Conservation (phyloP, 1,140 invertebrate genomes). For the Heliconius congener region DNA sequence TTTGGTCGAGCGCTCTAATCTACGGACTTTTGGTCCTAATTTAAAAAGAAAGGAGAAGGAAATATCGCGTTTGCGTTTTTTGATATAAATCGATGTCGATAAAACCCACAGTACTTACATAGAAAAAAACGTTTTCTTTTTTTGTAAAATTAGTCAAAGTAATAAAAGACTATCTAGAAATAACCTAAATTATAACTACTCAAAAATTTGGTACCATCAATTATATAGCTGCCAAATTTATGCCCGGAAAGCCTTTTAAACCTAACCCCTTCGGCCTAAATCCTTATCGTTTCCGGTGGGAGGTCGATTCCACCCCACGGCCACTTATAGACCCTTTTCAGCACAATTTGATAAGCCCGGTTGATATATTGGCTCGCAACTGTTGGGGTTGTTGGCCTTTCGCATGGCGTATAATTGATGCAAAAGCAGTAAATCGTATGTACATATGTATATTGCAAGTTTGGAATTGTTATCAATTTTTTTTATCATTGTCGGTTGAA, state of each 20-base stretch:
- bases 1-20: no score
- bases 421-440: not conserved
- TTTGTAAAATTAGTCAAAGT: not conserved
- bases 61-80: no score
- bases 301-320: conserved; percentile 25
- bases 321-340: conserved; percentile 30
- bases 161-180: conserved; percentile 10
- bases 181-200: not conserved
- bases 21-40: no score
- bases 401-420: not conserved
- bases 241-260: conserved; percentile 22
- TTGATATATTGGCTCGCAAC: conserved; percentile 38
- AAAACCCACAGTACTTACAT: no score
- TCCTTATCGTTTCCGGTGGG: conserved; percentile 38
- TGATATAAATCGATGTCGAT: no score
- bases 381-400: conserved; percentile 32
- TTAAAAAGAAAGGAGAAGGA: no score
- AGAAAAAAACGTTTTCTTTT: not conserved
- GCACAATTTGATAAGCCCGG: conserved; percentile 30
- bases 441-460: no score
- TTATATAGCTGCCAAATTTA: conserved; percentile 24
- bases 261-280: conserved; percentile 35
- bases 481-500: no score
- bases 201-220: conserved; percentile 32
- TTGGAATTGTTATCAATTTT: no score